Evolutionary conservation across 2,113 vertebrate genomes (phyloP), one percentile per base, ranked within the genome.

Genomic region (Python bivittatus): DNA sequence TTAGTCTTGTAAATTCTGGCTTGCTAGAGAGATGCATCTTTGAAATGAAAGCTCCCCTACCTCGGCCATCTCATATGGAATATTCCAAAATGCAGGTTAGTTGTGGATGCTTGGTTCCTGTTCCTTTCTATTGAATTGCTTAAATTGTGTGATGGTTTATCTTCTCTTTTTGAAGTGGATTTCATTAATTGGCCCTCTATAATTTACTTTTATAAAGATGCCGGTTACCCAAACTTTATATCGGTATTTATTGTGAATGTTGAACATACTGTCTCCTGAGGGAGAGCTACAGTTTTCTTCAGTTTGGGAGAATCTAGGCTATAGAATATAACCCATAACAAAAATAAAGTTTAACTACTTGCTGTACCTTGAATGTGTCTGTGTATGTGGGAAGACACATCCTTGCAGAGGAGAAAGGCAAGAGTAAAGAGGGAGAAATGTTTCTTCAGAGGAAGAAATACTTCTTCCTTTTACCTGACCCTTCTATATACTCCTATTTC

Each of bases 51-150:
- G 94, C 96, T 44, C 97, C 96, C 0, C 92, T 96, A 93, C 91
- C 97, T 60, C 96, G 95, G 38, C 97, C 96, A 3, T 96, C 96
- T 95, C 97, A 98, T 27, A 92, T 23, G 54, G 98, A 98, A 93
- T 97, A 98, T 85, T 95, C 97, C 58, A 98, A 98, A 97, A 97
- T 97, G 93, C 99, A 99, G 98, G 99, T 99, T 90, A 96, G 97
- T 90, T 1, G 25, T 25, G 7, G 8, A 27, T 33, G 68, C 48
- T 88, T 33, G 17, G n/a, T 48, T 57, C 48, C 13, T 53, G 27
- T 72, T 87, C 4, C 42, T 87, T 85, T 86, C 22, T 92, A 44
- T 15, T 11, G 0, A 68, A 61, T 15, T 1, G 13, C 6, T 56
- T 58, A 42, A 54, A 44, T 79, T 29, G 25, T 44, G 9, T 0